Percentiles rank a stretch among this genome's conserved stretches.
phyloP scores from a whole-genome alignment of 2,113 vertebrate genomes.

The Ondatra zibethicus region DNA sequence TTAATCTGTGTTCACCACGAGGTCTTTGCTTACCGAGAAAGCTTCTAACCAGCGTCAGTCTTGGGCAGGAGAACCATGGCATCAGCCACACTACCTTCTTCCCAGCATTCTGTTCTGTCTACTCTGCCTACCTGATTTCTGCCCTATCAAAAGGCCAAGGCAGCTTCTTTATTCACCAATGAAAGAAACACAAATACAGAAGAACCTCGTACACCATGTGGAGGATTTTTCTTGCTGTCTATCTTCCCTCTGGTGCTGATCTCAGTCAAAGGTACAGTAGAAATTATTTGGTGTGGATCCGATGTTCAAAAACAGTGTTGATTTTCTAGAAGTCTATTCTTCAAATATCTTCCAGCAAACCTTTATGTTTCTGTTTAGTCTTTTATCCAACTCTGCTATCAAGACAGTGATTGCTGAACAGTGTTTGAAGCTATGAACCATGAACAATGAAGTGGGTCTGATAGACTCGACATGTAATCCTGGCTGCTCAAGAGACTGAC shows the following conservation, averaged over 20 bases:
- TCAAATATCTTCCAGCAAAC: not conserved
- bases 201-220: no score
- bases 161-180: no score
- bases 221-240: not conserved
- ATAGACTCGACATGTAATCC: no score
- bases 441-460: not conserved
- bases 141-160: no score
- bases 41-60: no score
- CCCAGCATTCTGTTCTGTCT: no score
- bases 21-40: no score
- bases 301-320: not conserved
- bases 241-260: not conserved
- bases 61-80: no score
- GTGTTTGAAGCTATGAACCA: not conserved
- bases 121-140: no score
- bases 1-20: no score
- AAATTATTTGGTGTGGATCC: not conserved
- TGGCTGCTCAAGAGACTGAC: not conserved
- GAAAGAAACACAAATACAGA: no score
- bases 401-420: not conserved
- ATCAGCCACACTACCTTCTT: no score
- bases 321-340: not conserved
- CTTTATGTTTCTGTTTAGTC: not conserved
- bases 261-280: not conserved
- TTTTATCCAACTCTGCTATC: not conserved